Base-by-base conservation (phyloP, 2,888 invertebrate species). In the Drosophila prostipennis region DNA sequence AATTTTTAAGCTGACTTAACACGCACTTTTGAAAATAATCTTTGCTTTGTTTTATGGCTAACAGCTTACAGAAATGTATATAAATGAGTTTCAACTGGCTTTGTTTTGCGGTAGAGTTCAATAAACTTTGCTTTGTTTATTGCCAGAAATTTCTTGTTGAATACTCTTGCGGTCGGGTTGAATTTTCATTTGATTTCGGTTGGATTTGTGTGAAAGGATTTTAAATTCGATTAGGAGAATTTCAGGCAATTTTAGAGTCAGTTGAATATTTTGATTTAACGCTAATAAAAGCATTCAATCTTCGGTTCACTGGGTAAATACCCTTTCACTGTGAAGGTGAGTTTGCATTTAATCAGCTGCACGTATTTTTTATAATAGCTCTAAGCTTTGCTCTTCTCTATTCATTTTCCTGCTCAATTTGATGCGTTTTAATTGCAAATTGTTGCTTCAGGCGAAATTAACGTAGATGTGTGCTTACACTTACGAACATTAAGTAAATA, bases 361-460 rank as follows among this genome's bases (percentile, higher is more conserved):
- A 36, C 2, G 6, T 13, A 14, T 7, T 29, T 37, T 37, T 39
- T 10, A 10, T 10, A 37, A 19, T 23, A 34, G 26, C 26, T 32
- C 16, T 16, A n/a, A 26, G 53, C 34, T 43, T 36, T 26, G 42
- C 16, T 42, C 16, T n/a, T 53, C 42, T 26, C 53, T 53, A 40
- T 61, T 61, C 26, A 61, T 58, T 58, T 40, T 6, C 34, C 29
- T 52, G 51, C 61, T 52, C 61, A 40, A 46, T 52, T 60, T 60
- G 43, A 39, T 36, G 26, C 23, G 32, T 42, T 48, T 58, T 48
- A 61, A 63, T 63, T 48, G 34, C 26, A 49, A 63, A 45, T 48
- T 40, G 48, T 48, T n/a, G 34, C 40, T 63, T 46, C 48, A 10
- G 46, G 61, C 48, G 32, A 29, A 34, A 11, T 4, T 26, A 36